Base-by-base conservation (phyloP, 1,140 invertebrate species). In the Drosophila littoralis region DNA sequence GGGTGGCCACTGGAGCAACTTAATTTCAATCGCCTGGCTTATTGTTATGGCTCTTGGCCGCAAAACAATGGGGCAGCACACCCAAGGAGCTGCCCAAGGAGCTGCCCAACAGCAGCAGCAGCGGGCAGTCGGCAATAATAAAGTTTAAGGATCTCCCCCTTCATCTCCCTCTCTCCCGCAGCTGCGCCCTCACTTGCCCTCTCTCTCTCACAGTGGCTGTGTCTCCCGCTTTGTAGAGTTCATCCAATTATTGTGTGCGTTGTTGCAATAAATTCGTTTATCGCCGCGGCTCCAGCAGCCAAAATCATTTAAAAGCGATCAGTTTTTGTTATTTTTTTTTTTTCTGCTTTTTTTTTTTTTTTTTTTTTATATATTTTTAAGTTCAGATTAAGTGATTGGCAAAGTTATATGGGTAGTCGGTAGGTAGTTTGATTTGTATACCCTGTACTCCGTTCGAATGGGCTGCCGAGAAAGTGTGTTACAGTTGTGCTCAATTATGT, bases 241-340 rank as follows among this genome's bases (percentile, higher is more conserved):
- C 54, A 60, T 77, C 84, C 86, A 90, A 90, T 90, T 90, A 90
- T 82, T 86, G 79, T 85, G 61, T 90, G 86, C 85, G 81, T 80
- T 86, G 86, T 86, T 90, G 86, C 88, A 90, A 90, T 90, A 90
- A 90, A 90, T 90, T 90, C 86, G 86, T 90, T 90, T 90, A 90
- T 90, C 86, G 86, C 86, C 86, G 83, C 67, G 17, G 36, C 72
- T 54, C 67, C 82, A 76, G 76, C 79, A 86, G 83, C 84, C 76
- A 81, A 89, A 89, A 81, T 89, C 84, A 84, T 89, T 89, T 89
- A 89, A 89, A 80, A 79, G 85, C 80, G 85, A 89, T 89, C 84
- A 69, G 58, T 60, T 82, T 76, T 68, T 69, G 2, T 22, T 2
- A 59, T 28, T 46, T 43, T 28, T 32, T 22, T 42, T 28, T 6